Conservation (phyloP, 2,888 invertebrate species). For the Mythimna loreyi region DNA sequence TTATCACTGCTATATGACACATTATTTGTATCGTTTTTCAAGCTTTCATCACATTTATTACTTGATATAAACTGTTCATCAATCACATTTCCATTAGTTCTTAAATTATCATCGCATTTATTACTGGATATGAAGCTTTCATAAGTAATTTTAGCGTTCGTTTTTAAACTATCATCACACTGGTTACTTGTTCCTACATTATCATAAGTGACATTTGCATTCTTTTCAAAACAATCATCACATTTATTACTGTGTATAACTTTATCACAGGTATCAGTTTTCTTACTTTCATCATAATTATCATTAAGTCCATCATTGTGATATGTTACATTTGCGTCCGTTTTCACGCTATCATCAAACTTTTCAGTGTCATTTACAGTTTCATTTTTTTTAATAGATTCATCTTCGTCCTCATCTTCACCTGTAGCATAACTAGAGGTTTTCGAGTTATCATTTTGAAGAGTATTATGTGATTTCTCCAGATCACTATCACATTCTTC, state of each 20-base stretch:
- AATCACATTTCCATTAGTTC: not conserved
- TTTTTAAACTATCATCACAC: conserved; percentile 30
- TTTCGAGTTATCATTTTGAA: conserved; percentile 64
- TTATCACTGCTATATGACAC: no score
- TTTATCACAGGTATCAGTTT: conserved; percentile 15
- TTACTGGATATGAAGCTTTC: conserved; percentile 1
- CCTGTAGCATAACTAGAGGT: conserved; percentile 57
- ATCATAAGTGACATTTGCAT: conserved; percentile 41
- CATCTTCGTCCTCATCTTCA: conserved; percentile 61
- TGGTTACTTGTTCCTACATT: conserved; percentile 4
- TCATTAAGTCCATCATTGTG: conserved; percentile 25
- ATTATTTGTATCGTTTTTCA: conserved; percentile 17
- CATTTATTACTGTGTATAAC: conserved; percentile 36
- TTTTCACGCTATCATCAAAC: conserved; percentile 24
- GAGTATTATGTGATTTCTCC: conserved; percentile 65
- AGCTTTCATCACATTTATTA: conserved; percentile 24
- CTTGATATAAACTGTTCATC: conserved; percentile 8
- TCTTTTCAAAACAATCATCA: conserved; percentile 34
- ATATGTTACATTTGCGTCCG: conserved; percentile 35
- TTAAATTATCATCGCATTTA: conserved; percentile 15
- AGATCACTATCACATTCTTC: conserved; percentile 64
- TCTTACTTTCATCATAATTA: conserved; percentile 18
- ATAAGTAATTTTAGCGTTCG: conserved; percentile 3
- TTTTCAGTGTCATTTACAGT: conserved; percentile 2
- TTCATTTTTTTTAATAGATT: conserved; percentile 23